These are phyloP conservation scores for Cheilinus undulatus DNA, from an alignment of 2,113 vertebrate species.

Conservation along the genomic window DNA sequence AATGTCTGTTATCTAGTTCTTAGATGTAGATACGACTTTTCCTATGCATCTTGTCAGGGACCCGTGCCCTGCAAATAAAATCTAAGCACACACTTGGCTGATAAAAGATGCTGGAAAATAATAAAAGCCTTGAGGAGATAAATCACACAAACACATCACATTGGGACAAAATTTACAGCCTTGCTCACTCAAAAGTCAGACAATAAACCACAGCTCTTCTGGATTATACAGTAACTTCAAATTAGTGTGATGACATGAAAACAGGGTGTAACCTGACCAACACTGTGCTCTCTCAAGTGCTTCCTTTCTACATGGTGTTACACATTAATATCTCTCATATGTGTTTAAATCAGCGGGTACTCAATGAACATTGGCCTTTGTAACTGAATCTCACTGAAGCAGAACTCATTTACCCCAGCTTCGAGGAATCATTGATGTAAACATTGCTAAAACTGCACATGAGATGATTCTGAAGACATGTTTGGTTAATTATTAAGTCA, in stretches of 20 bases:
- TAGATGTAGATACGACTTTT: not conserved
- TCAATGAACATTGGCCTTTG: conserved; percentile 52
- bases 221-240: conserved; percentile 59
- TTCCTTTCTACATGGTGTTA: conserved; percentile 25
- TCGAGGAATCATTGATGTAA: conserved; percentile 55
- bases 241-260: conserved; percentile 26
- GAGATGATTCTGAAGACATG: not conserved
- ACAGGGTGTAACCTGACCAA: not conserved
- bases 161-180: not conserved
- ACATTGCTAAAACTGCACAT: not conserved
- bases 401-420: conserved; percentile 41
- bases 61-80: not conserved
- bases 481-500: not conserved
- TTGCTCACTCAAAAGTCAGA: not conserved
- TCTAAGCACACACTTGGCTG: not conserved
- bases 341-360: not conserved
- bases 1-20: not conserved
- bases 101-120: not conserved
- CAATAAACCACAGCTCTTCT: conserved; percentile 20
- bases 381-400: conserved; percentile 47
- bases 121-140: not conserved
- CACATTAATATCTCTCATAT: conserved; percentile 44
- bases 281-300: not conserved
- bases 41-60: not conserved
- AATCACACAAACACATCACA: conserved; percentile 1